Evolutionary conservation across 2,888 invertebrate species (phyloP).

Genomic region (Meliscaeva auricollis): DNA sequence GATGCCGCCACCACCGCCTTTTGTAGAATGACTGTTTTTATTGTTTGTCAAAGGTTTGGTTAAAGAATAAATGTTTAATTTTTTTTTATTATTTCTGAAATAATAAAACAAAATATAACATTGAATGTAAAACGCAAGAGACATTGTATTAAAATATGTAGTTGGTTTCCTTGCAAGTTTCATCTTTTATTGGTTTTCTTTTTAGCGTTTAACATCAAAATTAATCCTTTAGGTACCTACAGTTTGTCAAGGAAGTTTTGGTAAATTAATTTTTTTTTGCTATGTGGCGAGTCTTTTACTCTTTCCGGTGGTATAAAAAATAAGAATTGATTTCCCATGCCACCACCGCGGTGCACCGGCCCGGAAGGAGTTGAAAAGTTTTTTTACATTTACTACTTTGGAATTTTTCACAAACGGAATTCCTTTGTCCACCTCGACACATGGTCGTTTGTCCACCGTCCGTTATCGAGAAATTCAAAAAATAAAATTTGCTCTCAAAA

Average conservation of each 20-base stretch:
- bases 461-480: too few relatives aligned
- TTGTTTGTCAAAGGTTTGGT: constrained; percentile 20
- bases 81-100: constrained; percentile 1
- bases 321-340: too few relatives aligned
- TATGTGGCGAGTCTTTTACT: too few relatives aligned
- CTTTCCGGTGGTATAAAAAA: too few relatives aligned
- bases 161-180: neutral
- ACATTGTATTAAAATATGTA: neutral
- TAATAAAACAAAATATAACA: constrained; percentile 16
- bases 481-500: too few relatives aligned
- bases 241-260: neutral
- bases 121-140: too few relatives aligned
- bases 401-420: too few relatives aligned
- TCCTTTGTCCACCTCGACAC: too few relatives aligned
- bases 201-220: neutral
- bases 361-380: too few relatives aligned
- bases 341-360: too few relatives aligned
- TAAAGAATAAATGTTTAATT: constrained; percentile 29
- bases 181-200: neutral
- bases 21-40: constrained; percentile 24
- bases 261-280: neutral
- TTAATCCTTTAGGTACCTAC: neutral
- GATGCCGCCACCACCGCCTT: neutral
- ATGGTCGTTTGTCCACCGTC: too few relatives aligned
- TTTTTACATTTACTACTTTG: too few relatives aligned